Evolutionary conservation across 1,140 invertebrate species (phyloP).

Genomic region (Hycleus cichorii): DNA sequence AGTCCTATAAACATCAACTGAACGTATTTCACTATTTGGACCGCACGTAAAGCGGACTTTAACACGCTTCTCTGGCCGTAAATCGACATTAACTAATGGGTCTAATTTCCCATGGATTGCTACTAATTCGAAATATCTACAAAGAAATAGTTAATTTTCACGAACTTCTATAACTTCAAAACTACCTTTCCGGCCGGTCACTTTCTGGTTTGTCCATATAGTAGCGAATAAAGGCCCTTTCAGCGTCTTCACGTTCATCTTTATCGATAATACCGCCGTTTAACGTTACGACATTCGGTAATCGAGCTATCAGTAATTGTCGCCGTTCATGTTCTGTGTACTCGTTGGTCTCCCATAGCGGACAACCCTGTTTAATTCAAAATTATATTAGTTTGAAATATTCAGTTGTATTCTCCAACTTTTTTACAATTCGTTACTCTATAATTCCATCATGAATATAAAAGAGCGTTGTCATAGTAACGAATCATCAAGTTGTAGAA

Average conservation of each 20-base stretch:
- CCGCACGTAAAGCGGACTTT: constrained; percentile 76
- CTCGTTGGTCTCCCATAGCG: constrained; percentile 63
- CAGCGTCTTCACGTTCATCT: constrained; percentile 85
- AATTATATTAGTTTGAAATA: background rate
- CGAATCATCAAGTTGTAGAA: background rate
- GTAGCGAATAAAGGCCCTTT: constrained; percentile 85
- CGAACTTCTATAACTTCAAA: background rate
- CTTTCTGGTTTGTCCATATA: constrained; percentile 81
- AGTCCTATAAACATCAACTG: constrained; percentile 68
- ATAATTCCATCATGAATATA: too few relatives aligned
- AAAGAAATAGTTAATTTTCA: constrained; percentile 17
- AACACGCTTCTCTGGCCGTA: constrained; percentile 77
- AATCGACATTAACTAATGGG: constrained; percentile 76
- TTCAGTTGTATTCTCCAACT: too few relatives aligned
- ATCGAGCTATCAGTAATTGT: constrained; percentile 75
- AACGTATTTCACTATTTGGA: constrained; percentile 63
- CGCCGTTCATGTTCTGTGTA: constrained; percentile 81
- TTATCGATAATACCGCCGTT: constrained; percentile 77
- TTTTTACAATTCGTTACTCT: too few relatives aligned
- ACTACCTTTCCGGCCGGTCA: constrained; percentile 67
- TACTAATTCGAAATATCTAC: constrained; percentile 72
- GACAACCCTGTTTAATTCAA: constrained; percentile 49
- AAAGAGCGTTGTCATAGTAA: background rate
- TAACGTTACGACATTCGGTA: constrained; percentile 76
- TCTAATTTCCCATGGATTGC: constrained; percentile 78